Evolutionary conservation across 2,888 invertebrate genomes (phyloP).

Genomic region (Corbicula japonica): DNA sequence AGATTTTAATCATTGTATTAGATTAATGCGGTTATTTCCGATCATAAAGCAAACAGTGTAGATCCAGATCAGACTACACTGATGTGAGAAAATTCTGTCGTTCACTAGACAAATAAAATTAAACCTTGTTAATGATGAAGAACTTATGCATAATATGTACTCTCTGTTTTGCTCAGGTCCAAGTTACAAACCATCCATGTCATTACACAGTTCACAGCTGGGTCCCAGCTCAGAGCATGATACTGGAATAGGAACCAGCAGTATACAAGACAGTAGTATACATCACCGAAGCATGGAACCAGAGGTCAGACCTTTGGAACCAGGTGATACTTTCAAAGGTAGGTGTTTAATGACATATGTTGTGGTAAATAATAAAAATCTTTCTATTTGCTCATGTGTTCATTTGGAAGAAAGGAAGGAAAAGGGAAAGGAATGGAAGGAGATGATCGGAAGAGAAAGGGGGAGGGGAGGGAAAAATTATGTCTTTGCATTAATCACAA

Average conservation of each 20-base stretch:
- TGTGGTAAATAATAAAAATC: conserved; percentile 2
- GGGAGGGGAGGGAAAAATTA: background rate
- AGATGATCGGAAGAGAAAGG: background rate
- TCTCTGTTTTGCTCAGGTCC: conserved; percentile 10
- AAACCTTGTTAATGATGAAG: background rate
- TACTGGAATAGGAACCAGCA: conserved; percentile 70
- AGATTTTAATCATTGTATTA: background rate
- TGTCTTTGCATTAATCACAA: background rate
- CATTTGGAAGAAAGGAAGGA: background rate
- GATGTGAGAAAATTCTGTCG: background rate
- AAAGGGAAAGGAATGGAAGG: background rate
- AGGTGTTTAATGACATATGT: too few species aligned
- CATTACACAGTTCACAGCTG: conserved; percentile 49
- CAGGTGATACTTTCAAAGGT: conserved; percentile 49
- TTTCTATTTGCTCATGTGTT: background rate
- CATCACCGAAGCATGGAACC: conserved; percentile 34
- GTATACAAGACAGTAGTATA: conserved; percentile 56
- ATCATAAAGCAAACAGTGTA: background rate
- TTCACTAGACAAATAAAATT: background rate
- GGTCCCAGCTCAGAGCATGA: conserved; percentile 62
- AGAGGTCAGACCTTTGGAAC: conserved; percentile 38
- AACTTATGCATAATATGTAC: background rate
- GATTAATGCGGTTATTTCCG: background rate
- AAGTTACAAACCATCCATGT: conserved; percentile 42
- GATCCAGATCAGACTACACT: background rate